Evolutionary conservation across 2,113 vertebrate genomes (phyloP).

Genomic region (Scytalopus superciliaris): DNA sequence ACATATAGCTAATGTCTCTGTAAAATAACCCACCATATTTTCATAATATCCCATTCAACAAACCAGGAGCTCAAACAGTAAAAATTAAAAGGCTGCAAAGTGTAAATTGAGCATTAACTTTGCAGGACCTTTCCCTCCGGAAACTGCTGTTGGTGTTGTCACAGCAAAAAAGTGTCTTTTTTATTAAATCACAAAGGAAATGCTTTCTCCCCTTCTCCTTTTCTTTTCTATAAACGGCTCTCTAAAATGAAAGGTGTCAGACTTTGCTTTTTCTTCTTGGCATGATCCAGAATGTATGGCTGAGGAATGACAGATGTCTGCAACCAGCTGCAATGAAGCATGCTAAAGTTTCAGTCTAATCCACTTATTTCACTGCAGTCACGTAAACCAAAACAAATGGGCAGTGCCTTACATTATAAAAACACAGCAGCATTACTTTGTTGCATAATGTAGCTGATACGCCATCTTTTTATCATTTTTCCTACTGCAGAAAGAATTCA

Average conservation of each 20-base stretch:
- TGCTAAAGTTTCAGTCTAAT: constrained; percentile 88
- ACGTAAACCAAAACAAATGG: constrained; percentile 82
- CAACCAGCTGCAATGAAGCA: constrained; percentile 87
- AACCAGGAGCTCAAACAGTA: background rate
- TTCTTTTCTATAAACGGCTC: constrained; percentile 68
- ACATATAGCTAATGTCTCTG: fast-evolving
- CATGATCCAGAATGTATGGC: constrained; percentile 79
- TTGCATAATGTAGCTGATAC: constrained; percentile 61
- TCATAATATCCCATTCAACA: background rate
- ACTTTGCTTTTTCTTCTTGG: constrained; percentile 76
- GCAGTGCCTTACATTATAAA: constrained; percentile 73
- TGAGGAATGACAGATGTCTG: constrained; percentile 92
- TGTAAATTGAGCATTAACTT: constrained; percentile 54
- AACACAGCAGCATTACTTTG: constrained; percentile 70
- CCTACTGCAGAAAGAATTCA: constrained; percentile 48
- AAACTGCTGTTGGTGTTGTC: background rate
- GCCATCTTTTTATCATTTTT: constrained; percentile 70
- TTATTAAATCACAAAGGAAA: constrained; percentile 72
- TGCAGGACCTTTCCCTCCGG: background rate
- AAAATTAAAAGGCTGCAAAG: constrained; percentile 46
- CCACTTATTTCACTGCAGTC: constrained; percentile 81
- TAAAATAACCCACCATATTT: background rate
- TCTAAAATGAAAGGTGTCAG: constrained; percentile 82
- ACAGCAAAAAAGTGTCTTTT: constrained; percentile 38
- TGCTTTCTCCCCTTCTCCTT: constrained; percentile 46